Base-by-base conservation (phyloP, 2,797 vertebrate genomes). In the Dryobates pubescens region DNA sequence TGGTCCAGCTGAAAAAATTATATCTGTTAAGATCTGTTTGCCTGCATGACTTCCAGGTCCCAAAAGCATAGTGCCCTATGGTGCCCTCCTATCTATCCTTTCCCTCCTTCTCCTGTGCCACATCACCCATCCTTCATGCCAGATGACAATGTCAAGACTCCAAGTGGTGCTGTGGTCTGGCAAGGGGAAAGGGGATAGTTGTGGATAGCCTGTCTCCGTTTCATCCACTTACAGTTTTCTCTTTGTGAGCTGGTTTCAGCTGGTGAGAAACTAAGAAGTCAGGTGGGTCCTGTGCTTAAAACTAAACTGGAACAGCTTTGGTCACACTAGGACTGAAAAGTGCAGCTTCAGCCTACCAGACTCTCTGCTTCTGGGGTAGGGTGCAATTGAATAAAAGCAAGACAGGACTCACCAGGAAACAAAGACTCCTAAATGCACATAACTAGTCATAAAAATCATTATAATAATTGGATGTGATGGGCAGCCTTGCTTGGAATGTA, bases 41-140 rank as follows among this genome's bases (percentile, higher is more conserved):
- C 32, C 15, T 65, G 20, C 34, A 65, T 69, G 73, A 38, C 53
- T 64, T 9, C 32, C 27, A 12, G n/a, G 53, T 57, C 69, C 11
- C 2, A 0, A 71, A 67, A 51, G 47, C 0, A 0, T 4, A 30
- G 45, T 41, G 54, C n/a, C 24, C 9, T 13, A 8, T 26, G 19
- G 24, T 0, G 3, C 59, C 41, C 69, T 69, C 9, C 47, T 70
- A 63, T 24, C 69, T 36, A 7, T 57, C 17, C 32, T 74, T 45
- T 64, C 57, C 10, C 19, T 47, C 20, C 47, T 47, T 57, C 34
- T 36, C 14, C 53, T 41, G 32, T 36, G 38, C 69, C 22, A 18
- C 2, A 1, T 57, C n/a, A 16, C 58, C 34, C 20, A 2, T 32
- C 5, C 0, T 61, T 70, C n/a, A 5, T 38, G 30, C 30, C 41